Evolutionary conservation across 1,140 invertebrate species (phyloP).

Genomic region (Aphelinus atriplicis): DNA sequence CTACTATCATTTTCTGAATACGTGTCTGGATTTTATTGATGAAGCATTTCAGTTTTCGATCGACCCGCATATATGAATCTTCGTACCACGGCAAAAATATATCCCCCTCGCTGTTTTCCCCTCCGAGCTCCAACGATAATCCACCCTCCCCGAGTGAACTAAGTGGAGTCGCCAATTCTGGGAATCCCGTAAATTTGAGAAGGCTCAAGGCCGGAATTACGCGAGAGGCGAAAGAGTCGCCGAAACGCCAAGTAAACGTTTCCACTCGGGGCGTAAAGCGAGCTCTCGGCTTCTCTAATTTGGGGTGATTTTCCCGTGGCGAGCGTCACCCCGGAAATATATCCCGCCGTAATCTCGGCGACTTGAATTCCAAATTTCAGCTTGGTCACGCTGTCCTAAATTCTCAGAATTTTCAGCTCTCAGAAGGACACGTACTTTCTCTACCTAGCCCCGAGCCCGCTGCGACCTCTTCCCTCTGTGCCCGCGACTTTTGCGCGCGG

Average conservation of each 20-base stretch:
- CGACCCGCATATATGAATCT: too few relatives aligned
- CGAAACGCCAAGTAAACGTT: background rate
- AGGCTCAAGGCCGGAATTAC: background rate
- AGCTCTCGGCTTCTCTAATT: constrained; percentile 3
- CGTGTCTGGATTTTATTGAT: too few relatives aligned
- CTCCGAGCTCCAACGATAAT: too few relatives aligned
- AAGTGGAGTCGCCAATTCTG: background rate
- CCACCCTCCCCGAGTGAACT: background rate
- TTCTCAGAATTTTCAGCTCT: constrained; percentile 20
- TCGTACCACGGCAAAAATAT: too few relatives aligned
- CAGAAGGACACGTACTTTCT: background rate
- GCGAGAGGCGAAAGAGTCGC: background rate
- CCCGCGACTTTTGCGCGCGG: background rate
- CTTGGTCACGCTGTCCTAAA: constrained; percentile 22
- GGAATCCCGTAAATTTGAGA: background rate
- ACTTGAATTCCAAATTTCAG: constrained; percentile 29
- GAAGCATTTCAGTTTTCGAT: too few relatives aligned
- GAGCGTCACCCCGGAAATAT: constrained; percentile 16
- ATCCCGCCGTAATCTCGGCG: constrained; percentile 21
- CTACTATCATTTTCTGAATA: too few relatives aligned
- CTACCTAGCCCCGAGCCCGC: too few relatives aligned
- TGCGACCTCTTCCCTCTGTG: too few relatives aligned
- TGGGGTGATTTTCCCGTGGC: constrained; percentile 6
- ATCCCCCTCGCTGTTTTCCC: too few relatives aligned
- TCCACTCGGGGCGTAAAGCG: background rate